phyloP scores from a whole-genome alignment of 2,888 invertebrate genomes.

The Agriopis marginaria region DNA sequence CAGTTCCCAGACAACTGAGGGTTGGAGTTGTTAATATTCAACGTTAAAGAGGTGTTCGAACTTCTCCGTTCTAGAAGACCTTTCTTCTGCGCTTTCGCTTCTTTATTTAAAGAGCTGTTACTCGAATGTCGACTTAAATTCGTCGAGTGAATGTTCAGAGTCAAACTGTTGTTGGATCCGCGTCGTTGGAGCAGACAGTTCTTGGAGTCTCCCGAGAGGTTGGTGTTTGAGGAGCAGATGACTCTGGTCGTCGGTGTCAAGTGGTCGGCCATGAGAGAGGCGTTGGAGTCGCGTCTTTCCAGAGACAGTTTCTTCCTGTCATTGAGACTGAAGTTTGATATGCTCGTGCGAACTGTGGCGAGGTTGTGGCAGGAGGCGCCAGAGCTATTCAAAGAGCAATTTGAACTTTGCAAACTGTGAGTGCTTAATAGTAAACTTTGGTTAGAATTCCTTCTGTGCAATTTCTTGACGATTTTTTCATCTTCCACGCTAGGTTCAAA shows the following conservation, averaged over 20 bases:
- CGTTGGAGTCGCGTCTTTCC: constrained; percentile 94
- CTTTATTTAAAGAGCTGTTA: constrained; percentile 84
- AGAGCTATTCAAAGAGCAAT: constrained; percentile 77
- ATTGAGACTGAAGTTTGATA: constrained; percentile 80
- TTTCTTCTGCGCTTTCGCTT: constrained; percentile 83
- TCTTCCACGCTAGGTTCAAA: constrained; percentile 81
- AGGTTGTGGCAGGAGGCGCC: constrained; percentile 79
- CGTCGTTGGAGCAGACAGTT: constrained; percentile 92
- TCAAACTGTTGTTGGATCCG: constrained; percentile 95
- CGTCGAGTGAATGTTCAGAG: constrained; percentile 89
- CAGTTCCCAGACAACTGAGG: constrained; percentile 80
- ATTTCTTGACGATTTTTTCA: constrained; percentile 76
- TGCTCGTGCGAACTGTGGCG: constrained; percentile 75
- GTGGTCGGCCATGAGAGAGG: constrained; percentile 90
- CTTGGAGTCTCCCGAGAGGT: constrained; percentile 73
- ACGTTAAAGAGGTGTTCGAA: constrained; percentile 95
- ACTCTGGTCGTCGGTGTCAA: constrained; percentile 74
- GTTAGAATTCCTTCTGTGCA: constrained; percentile 87
- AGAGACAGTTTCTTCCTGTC: constrained; percentile 89
- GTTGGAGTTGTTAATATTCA: constrained; percentile 87
- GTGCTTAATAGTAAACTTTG: constrained; percentile 87
- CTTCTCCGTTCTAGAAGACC: constrained; percentile 94
- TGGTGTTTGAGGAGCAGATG: constrained; percentile 83
- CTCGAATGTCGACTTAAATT: constrained; percentile 85
- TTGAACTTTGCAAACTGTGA: constrained; percentile 84